Evolutionary conservation across 2,113 vertebrate species (phyloP).

Genomic region (Calonectris borealis): DNA sequence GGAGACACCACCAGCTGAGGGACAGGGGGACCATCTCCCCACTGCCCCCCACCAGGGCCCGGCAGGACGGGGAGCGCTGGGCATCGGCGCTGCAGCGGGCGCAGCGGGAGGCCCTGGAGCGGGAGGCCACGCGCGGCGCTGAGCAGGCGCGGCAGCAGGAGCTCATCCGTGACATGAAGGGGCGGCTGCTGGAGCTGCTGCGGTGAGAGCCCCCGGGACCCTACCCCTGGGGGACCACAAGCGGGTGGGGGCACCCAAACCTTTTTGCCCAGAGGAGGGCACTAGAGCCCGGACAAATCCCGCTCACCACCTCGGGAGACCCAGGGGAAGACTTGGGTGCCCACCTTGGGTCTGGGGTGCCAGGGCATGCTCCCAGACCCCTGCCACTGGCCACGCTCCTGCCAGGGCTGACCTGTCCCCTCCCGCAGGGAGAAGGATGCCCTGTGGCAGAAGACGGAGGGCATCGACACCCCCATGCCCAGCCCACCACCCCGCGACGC

Average conservation of each 20-base stretch:
- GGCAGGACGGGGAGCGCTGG: slow-evolving; percentile 54
- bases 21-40: background rate
- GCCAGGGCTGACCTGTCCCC: background rate
- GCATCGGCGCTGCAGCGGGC: slow-evolving; percentile 58
- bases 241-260: fast-evolving
- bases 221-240: fast-evolving
- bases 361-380: background rate
- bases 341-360: background rate
- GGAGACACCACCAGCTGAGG: background rate
- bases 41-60: slow-evolving; percentile 35
- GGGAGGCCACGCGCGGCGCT: background rate
- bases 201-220: slow-evolving; percentile 47
- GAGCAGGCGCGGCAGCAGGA: slow-evolving; percentile 68
- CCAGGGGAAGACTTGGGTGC: background rate
- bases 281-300: background rate
- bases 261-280: slow-evolving; percentile 36
- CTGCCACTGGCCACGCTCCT: fast-evolving
- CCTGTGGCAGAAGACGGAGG: slow-evolving; percentile 74
- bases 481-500: background rate
- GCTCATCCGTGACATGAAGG: slow-evolving; percentile 72
- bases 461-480: background rate
- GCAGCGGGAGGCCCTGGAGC: slow-evolving; percentile 49
- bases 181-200: slow-evolving; percentile 71
- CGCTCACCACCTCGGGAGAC: background rate
- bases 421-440: slow-evolving; percentile 72